Evolutionary conservation across 2,888 invertebrate genomes (phyloP).

Genomic region (Drosophila helvetica): DNA sequence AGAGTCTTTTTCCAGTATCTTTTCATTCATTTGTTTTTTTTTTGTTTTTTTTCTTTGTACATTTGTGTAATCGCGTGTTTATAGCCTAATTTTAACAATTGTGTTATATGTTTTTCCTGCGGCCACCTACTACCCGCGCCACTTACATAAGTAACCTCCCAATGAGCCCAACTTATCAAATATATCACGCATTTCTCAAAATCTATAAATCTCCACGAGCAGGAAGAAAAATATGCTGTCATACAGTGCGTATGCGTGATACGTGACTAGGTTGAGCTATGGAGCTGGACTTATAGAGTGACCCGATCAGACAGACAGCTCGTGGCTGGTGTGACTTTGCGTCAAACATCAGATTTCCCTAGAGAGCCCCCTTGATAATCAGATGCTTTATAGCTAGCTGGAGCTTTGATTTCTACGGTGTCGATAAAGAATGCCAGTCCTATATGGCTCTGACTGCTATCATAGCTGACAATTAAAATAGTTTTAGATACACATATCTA

Average conservation of each 20-base stretch:
- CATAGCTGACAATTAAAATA: constrained; percentile 17
- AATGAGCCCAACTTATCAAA: constrained; percentile 62
- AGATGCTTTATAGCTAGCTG: constrained; percentile 5
- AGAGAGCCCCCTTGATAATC: constrained; percentile 7
- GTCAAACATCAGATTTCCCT: constrained; percentile 43
- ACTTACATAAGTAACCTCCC: constrained; percentile 53
- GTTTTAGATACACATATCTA: neutral
- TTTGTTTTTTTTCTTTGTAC: constrained; percentile 10
- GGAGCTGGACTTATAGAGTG: constrained; percentile 21
- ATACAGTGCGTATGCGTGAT: constrained; percentile 66
- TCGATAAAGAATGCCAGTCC: constrained; percentile 50
- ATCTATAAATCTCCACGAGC: constrained; percentile 39
- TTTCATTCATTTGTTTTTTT: constrained; percentile 10
- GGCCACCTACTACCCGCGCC: constrained; percentile 30
- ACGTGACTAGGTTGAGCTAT: constrained; percentile 59
- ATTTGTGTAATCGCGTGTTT: constrained; percentile 67
- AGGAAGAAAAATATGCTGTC: constrained; percentile 55
- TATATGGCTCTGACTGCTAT: constrained; percentile 26
- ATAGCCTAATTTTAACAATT: constrained; percentile 56
- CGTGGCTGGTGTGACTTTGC: constrained; percentile 27
- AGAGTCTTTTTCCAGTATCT: constrained; percentile 17
- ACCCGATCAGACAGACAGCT: too few relatives aligned
- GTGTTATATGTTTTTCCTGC: constrained; percentile 55
- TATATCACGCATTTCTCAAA: constrained; percentile 62
- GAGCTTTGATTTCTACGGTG: constrained; percentile 32